Conservation (phyloP, 2,113 vertebrate species). For the Erythrocebus patas region DNA sequence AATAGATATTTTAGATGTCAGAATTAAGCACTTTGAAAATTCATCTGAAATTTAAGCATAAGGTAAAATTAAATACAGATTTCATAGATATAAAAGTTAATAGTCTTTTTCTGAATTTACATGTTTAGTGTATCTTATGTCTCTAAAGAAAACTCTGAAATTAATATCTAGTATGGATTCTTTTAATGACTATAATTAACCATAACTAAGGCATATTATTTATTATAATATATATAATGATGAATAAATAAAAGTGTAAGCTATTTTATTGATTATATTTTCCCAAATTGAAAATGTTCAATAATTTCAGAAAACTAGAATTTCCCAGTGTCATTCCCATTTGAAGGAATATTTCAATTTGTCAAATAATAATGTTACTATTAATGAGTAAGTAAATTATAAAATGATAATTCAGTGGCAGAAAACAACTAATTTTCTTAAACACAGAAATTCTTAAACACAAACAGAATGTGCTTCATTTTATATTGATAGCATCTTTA, state of each 20-base stretch:
- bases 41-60: neutral
- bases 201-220: neutral
- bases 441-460: neutral
- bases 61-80: neutral
- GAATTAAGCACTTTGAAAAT: neutral
- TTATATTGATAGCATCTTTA: neutral
- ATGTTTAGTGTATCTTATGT: neutral
- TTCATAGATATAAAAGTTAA: neutral
- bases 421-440: neutral
- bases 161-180: neutral
- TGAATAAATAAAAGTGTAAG: neutral
- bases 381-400: neutral
- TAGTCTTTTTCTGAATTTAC: neutral
- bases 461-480: neutral
- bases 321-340: neutral
- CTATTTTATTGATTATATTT: neutral
- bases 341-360: neutral
- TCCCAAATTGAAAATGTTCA: neutral
- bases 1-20: neutral
- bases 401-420: neutral
- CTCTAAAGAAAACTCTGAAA: neutral
- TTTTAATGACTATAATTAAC: neutral
- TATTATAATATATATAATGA: neutral
- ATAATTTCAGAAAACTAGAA: neutral
- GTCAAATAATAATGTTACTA: neutral